Conservation (phyloP, 2,888 invertebrate species). For the Lottia gigantea region DNA sequence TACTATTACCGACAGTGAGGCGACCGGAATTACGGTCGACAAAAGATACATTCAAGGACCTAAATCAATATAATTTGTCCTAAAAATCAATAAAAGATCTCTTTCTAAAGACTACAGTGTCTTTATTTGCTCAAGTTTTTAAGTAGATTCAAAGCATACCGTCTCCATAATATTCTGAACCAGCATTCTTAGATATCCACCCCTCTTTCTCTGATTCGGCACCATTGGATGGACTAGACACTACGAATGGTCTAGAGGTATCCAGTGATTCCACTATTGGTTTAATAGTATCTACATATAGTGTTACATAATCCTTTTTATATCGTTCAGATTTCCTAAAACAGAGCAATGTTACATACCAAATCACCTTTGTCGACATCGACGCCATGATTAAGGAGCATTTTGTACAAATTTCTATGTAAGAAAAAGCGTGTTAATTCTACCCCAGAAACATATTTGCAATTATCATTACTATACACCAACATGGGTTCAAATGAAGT, state of each 20-base stretch:
- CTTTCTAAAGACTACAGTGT: too few relatives aligned
- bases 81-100: too few relatives aligned
- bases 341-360: conserved; percentile 68
- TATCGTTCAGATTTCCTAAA: conserved; percentile 79
- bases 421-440: too few relatives aligned
- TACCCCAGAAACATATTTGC: too few relatives aligned
- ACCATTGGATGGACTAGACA: conserved; percentile 84
- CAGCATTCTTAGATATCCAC: conserved; percentile 83
- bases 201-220: conserved; percentile 73
- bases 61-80: too few relatives aligned
- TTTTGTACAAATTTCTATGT: background rate
- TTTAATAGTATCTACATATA: conserved; percentile 71
- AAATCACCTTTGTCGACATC: too few relatives aligned
- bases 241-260: conserved; percentile 76
- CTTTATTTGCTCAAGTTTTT: too few relatives aligned
- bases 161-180: conserved; percentile 85
- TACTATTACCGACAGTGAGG: too few relatives aligned
- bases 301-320: conserved; percentile 78
- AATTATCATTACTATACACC: too few relatives aligned
- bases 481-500: too few relatives aligned
- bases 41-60: background rate
- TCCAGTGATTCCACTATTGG: conserved; percentile 49
- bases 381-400: conserved; percentile 75
- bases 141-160: conserved; percentile 33
- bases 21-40: background rate